Conservation (phyloP, 2,113 vertebrate genomes). For the Sigmodon hispidus region DNA sequence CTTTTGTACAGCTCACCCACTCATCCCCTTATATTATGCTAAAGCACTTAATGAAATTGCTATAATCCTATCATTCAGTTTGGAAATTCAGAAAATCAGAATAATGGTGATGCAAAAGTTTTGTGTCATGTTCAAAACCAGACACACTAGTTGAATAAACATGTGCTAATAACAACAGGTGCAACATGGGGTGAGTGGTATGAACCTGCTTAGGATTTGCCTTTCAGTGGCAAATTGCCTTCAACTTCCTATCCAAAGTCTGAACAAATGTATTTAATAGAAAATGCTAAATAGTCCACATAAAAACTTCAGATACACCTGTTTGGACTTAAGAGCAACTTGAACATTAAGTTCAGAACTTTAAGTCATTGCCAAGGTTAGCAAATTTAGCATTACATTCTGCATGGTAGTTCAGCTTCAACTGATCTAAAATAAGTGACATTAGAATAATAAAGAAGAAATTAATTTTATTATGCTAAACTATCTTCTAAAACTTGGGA, state of each 20-base stretch:
- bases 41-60: background rate
- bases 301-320: background rate
- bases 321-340: background rate
- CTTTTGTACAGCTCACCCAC: background rate
- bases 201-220: background rate
- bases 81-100: background rate
- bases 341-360: background rate
- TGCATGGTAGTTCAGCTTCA: background rate
- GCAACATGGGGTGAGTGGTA: no score
- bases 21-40: background rate
- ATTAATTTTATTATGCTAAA: background rate
- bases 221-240: conserved; percentile 33
- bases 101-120: background rate
- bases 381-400: background rate
- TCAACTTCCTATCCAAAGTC: background rate
- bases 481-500: background rate
- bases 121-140: background rate
- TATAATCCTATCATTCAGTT: background rate
- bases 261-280: conserved; percentile 45
- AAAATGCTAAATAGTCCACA: conserved; percentile 35
- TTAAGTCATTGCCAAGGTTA: background rate
- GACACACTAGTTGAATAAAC: background rate
- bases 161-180: background rate
- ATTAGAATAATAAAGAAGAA: background rate
- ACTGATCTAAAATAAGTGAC: background rate